Base-by-base conservation (phyloP, 2,113 vertebrate species). In the Varanus salvator region DNA sequence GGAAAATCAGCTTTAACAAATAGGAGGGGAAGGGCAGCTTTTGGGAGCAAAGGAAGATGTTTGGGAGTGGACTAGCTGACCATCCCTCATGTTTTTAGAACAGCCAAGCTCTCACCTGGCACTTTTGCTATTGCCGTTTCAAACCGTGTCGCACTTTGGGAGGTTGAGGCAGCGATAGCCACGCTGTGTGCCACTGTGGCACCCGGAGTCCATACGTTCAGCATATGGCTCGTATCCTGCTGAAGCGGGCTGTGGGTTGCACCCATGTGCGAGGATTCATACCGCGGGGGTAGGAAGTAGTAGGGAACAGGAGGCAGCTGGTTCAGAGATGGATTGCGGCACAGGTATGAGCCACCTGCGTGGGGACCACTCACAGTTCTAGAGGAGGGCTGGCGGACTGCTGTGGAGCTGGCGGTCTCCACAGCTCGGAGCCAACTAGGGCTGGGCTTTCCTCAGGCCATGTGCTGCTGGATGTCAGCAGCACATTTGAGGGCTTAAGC, bases 171-270 rank as follows among this genome's bases (percentile, higher is more conserved):
- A 52, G 25, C 3, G 23, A 5, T 50, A 66, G 78, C n/a, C 25
- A 3, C 57, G n/a, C 8, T 15, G 17, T 50, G 31, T n/a, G 19
- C 25, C 23, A 6, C 29, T 17, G 14, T 44, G 17, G 29, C 29
- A 50, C 54, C 71, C 25, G 50, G 29, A n/a, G 76, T 84, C 54
- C 87, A 57, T 80, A 71, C 84, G 87, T 44, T 84, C 34, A 68
- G 38, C 80, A 84, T 89, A 66, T 84, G 81, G 54, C 29, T 66
- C 23, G 19, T 31, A 8, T 19, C 21, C 27, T 68, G 72, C 57
- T 68, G 12, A 29, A 83, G 44, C 4, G 23, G 1, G 19, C 14
- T n/a, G 23, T 17, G 80, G 27, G 68, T 57, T 9, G 27, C 27
- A 14, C 25, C 9, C 2, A 21, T 54, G 8, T 25, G 48, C 52